phyloP scores from a whole-genome alignment of 2,113 vertebrate genomes.

The Entelurus aequoreus region DNA sequence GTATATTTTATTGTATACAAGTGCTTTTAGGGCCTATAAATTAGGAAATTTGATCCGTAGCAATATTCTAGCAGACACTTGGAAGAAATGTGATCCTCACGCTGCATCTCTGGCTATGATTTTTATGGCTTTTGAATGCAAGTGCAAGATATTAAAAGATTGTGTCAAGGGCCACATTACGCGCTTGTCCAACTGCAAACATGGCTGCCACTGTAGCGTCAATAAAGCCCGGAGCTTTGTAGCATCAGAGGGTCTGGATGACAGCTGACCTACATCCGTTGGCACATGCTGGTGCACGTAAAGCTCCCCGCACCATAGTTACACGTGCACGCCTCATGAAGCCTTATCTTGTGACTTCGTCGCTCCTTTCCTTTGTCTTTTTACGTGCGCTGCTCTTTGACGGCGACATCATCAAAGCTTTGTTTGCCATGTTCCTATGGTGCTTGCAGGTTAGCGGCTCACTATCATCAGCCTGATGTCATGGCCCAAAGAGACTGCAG shows the following conservation, averaged over 20 bases:
- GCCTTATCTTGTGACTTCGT: constrained; percentile 27
- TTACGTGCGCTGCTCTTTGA: neutral
- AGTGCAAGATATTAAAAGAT: too few species aligned
- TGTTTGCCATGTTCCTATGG: neutral
- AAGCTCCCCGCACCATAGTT: neutral
- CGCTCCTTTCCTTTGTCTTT: constrained; percentile 8
- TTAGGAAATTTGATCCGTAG: too few species aligned
- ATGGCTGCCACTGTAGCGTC: constrained; percentile 19
- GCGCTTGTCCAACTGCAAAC: constrained; percentile 25
- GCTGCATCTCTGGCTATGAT: too few species aligned
- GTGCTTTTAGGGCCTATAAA: too few species aligned
- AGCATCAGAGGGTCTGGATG: constrained; percentile 37
- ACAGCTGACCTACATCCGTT: constrained; percentile 37
- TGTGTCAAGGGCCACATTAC: neutral
- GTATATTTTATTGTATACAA: too few species aligned
- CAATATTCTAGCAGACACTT: too few species aligned
- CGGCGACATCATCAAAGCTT: neutral
- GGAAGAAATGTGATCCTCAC: too few species aligned
- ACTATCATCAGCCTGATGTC: neutral
- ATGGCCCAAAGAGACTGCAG: neutral
- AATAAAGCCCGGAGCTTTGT: constrained; percentile 31
- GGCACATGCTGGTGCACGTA: neutral
- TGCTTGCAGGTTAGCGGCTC: neutral
- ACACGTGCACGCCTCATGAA: constrained; percentile 8
- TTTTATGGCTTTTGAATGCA: too few species aligned